Percentiles rank a stretch among this genome's conserved stretches.
Evolutionary conservation across 2,888 invertebrate species (phyloP).

Genomic region (Diplolepis rosae): DNA sequence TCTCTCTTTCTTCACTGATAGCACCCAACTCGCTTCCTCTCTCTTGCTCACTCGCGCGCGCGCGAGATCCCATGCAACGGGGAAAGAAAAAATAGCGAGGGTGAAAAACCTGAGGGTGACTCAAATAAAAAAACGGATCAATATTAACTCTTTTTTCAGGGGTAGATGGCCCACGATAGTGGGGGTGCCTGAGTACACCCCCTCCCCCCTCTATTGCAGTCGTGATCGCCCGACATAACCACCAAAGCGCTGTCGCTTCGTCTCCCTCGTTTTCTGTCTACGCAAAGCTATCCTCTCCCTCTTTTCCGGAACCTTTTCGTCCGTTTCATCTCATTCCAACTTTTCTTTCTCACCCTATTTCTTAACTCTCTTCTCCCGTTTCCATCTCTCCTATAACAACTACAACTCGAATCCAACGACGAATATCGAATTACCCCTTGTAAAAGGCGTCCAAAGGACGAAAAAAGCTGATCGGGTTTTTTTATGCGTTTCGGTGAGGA

Average conservation of each 20-base stretch:
- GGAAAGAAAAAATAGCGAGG: conserved; percentile 75
- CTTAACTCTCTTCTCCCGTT: neutral
- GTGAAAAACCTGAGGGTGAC: conserved; percentile 80
- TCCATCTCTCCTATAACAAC: neutral
- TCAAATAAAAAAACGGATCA: conserved; percentile 81
- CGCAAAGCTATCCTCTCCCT: neutral
- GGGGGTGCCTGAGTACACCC: conserved; percentile 38
- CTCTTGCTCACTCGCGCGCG: conserved; percentile 48
- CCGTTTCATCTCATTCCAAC: neutral
- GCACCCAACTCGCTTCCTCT: conserved; percentile 47
- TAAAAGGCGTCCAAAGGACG: neutral
- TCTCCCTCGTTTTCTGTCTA: conserved; percentile 1
- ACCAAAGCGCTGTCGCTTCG: conserved; percentile 39
- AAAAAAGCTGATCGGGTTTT: conserved; percentile 19
- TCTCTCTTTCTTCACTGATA: conserved; percentile 51
- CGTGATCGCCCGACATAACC: conserved; percentile 31
- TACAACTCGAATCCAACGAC: neutral
- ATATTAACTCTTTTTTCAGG: conserved; percentile 80
- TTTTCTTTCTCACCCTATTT: neutral
- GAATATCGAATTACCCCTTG: neutral
- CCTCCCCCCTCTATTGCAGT: conserved; percentile 14
- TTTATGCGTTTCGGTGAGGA: too few relatives aligned
- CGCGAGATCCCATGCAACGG: conserved; percentile 63
- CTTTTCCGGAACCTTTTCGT: neutral
- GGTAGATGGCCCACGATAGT: conserved; percentile 45